phyloP scores from a whole-genome alignment of 2,888 invertebrate species.

The Petrolisthes manimaculis region DNA sequence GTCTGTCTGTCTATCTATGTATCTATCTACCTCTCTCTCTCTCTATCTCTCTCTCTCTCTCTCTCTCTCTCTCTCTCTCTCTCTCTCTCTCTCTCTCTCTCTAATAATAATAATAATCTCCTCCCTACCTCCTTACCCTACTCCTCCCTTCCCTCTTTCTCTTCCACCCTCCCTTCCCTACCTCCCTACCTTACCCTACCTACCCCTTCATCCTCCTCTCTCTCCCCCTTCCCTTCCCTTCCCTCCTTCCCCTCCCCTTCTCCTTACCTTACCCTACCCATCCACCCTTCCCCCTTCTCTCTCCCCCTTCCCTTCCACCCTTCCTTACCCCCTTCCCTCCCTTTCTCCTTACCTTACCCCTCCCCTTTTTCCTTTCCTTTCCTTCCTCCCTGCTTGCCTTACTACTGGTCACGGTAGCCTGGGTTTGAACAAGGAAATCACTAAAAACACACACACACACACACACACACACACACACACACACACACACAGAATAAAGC shows the following conservation, averaged over 20 bases:
- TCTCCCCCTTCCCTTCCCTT: neutral
- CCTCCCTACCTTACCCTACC: too few relatives aligned
- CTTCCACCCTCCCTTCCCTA: too few relatives aligned
- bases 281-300: neutral
- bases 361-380: neutral
- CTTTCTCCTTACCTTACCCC: neutral
- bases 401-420: constrained; percentile 17
- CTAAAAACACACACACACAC: neutral
- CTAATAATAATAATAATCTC: too few relatives aligned
- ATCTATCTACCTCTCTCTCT: neutral
- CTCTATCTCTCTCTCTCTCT: neutral
- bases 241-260: neutral
- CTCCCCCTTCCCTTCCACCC: neutral
- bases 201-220: too few relatives aligned
- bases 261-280: neutral
- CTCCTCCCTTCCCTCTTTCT: too few relatives aligned
- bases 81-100: too few relatives aligned
- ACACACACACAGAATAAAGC: too few relatives aligned
- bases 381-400: too few relatives aligned
- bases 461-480: too few relatives aligned
- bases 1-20: neutral
- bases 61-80: neutral
- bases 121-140: too few relatives aligned
- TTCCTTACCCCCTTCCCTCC: neutral
- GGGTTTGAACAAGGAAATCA: neutral